A percentile compares a stretch with the other conserved stretches of the same genome.
phyloP scores from a whole-genome alignment of 2,888 invertebrate species.

The Idaea aversata region DNA sequence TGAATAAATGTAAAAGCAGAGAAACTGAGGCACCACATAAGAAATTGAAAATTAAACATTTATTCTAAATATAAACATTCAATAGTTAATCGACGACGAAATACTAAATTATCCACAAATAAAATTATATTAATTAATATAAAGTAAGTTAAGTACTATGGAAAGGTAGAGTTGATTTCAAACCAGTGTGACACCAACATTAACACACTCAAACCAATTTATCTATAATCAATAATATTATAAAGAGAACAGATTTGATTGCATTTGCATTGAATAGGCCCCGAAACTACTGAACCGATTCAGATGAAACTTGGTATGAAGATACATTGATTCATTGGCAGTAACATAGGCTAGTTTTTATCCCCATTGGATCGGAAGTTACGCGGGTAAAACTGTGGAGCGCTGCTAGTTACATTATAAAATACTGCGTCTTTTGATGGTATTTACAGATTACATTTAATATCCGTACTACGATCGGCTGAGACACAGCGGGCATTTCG shows the following conservation, averaged over 20 bases:
- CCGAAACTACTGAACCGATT: too few relatives aligned
- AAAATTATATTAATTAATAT: constrained; percentile 40
- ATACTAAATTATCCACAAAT: constrained; percentile 64
- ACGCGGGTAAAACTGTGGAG: too few relatives aligned
- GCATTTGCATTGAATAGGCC: too few relatives aligned
- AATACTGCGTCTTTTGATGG: constrained; percentile 44
- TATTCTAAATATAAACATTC: constrained; percentile 44
- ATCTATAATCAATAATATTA: too few relatives aligned
- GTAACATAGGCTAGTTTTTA: too few relatives aligned
- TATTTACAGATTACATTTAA: constrained; percentile 44
- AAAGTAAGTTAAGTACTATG: constrained; percentile 39
- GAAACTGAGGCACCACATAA: constrained; percentile 75
- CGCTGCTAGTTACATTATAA: constrained; percentile 13
- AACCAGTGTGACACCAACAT: constrained; percentile 56
- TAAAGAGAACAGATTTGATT: too few relatives aligned
- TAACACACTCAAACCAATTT: constrained; percentile 35
- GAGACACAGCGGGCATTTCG: too few relatives aligned
- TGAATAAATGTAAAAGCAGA: constrained; percentile 32
- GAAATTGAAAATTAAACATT: constrained; percentile 55
- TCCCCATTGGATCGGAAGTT: too few relatives aligned
- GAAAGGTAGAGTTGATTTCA: constrained; percentile 30
- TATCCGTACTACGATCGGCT: constrained; percentile 23
- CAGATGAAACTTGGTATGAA: too few relatives aligned
- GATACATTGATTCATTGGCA: too few relatives aligned
- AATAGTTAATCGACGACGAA: constrained; percentile 53